These are phyloP conservation scores for Luscinia luscinia DNA, from an alignment of 2,797 vertebrate species.

Conservation along the genomic window DNA sequence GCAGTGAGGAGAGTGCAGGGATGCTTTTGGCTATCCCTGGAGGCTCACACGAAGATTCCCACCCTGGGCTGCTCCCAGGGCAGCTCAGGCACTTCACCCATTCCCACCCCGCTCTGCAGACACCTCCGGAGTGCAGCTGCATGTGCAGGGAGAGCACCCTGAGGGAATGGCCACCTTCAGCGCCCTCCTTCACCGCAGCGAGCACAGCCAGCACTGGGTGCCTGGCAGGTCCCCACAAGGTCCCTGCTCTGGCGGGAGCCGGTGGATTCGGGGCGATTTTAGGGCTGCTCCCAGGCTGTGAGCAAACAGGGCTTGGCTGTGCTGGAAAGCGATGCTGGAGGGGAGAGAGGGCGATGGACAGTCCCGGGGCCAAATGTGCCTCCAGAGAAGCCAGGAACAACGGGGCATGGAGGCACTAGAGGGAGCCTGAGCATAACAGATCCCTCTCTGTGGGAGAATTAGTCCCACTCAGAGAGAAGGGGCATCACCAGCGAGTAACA, in stretches of 20 bases:
- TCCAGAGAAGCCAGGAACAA: background rate
- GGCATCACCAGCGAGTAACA: background rate
- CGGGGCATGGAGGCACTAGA: slow-evolving; percentile 40
- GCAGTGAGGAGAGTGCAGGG: accelerated
- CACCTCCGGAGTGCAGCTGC: background rate
- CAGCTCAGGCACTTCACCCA: background rate
- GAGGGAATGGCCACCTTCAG: accelerated
- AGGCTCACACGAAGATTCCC: background rate
- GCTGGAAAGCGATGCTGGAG: background rate
- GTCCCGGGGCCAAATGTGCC: background rate
- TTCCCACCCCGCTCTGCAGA: accelerated
- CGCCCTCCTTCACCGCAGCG: accelerated
- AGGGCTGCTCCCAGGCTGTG: background rate
- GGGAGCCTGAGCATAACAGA: slow-evolving; percentile 56
- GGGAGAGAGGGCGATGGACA: background rate
- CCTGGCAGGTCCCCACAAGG: accelerated
- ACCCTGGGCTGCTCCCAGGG: background rate
- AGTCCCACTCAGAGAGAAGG: background rate
- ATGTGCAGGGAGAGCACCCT: background rate
- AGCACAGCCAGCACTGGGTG: background rate
- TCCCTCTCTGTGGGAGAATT: background rate
- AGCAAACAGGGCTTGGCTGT: background rate
- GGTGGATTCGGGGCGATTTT: background rate
- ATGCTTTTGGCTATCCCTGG: background rate
- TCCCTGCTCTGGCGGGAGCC: background rate